Conservation (phyloP, 1,140 invertebrate species). For the Homalodisca vitripennis region DNA sequence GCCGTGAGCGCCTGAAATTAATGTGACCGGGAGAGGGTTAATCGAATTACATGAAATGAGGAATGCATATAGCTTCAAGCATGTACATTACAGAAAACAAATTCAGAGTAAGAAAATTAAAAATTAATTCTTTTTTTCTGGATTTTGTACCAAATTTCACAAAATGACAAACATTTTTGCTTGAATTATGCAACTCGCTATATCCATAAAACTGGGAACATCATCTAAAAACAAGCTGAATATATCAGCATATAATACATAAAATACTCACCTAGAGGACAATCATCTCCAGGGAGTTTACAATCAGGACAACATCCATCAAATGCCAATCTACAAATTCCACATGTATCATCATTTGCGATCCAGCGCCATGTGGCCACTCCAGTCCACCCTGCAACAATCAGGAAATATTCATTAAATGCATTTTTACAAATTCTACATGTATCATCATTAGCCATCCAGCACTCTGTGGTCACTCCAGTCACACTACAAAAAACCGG, state of each 20-base stretch:
- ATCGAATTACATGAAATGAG: no score
- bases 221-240: background rate
- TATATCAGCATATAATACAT: background rate
- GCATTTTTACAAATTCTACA: no score
- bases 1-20: no score
- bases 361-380: constrained; percentile 98
- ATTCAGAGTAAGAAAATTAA: background rate
- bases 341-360: constrained; percentile 98
- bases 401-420: no score
- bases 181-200: background rate
- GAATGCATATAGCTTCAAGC: no score
- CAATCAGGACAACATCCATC: constrained; percentile 99
- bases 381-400: constrained; percentile 78
- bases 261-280: constrained; percentile 72
- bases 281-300: constrained; percentile 97
- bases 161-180: background rate
- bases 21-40: no score
- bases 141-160: no score
- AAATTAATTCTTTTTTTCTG: background rate
- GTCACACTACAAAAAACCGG: no score
- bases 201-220: background rate
- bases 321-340: constrained; percentile 98
- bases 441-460: no score
- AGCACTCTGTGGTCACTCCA: no score
- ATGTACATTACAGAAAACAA: background rate